phyloP scores from a whole-genome alignment of 2,113 vertebrate genomes.

The Danio rerio region DNA sequence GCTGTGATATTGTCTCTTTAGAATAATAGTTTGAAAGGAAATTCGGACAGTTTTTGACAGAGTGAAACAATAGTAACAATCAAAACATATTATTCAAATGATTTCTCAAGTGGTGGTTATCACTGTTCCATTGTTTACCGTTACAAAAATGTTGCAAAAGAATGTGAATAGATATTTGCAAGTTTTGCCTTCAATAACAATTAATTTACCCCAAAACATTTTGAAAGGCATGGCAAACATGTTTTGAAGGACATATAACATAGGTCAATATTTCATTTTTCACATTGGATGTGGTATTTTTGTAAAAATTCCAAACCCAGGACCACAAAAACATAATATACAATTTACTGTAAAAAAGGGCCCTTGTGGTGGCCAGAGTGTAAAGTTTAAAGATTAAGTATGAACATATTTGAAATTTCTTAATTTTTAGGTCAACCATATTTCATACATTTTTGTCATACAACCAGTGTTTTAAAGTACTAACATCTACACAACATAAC shows the following conservation, averaged over 20 bases:
- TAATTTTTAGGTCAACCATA: no score
- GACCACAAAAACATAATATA: no score
- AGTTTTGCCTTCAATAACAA: neutral
- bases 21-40: neutral
- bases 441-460: no score
- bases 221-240: neutral
- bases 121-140: neutral
- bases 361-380: no score
- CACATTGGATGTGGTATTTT: no score
- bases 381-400: no score
- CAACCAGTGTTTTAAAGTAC: no score
- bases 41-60: neutral
- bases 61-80: neutral
- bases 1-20: neutral
- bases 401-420: no score
- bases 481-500: no score
- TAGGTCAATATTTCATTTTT: no score
- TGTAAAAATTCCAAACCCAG: no score
- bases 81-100: neutral
- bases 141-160: neutral
- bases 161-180: neutral
- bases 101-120: neutral
- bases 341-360: no score
- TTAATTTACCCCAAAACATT: neutral
- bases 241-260: neutral